Conservation (phyloP, 2,888 invertebrate species). For the Philereme vetulata region DNA sequence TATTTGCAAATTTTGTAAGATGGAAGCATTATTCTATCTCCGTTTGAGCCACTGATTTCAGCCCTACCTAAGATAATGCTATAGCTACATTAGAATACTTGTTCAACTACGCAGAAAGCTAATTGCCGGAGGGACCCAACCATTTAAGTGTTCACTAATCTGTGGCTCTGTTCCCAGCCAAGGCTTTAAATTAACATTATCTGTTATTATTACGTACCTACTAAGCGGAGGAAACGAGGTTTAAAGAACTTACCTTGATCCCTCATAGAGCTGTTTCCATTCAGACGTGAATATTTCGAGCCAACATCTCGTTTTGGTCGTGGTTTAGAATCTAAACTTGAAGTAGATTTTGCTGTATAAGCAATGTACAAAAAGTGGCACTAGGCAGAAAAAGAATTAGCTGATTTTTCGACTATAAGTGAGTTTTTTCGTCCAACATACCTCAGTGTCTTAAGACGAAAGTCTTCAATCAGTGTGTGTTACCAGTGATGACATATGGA, state of each 20-base stretch:
- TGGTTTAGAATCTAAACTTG: too few relatives aligned
- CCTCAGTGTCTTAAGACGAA: too few relatives aligned
- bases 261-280: too few relatives aligned
- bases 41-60: conserved; percentile 20
- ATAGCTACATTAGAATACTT: conserved; percentile 39
- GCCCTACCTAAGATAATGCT: conserved; percentile 37
- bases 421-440: too few relatives aligned
- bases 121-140: conserved; percentile 42
- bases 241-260: conserved; percentile 7
- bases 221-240: conserved; percentile 25
- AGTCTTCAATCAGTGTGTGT: too few relatives aligned
- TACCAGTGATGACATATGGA: too few relatives aligned
- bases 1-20: neutral
- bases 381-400: too few relatives aligned
- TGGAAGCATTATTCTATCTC: conserved; percentile 2
- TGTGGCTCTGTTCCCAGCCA: conserved; percentile 24
- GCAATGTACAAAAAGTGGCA: too few relatives aligned
- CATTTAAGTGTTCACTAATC: conserved; percentile 12
- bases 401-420: too few relatives aligned
- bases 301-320: too few relatives aligned
- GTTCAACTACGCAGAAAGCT: conserved; percentile 48
- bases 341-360: too few relatives aligned
- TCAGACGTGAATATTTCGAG: too few relatives aligned
- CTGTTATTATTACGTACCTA: conserved; percentile 40
- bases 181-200: conserved; percentile 44